Evolutionary conservation across 2,888 invertebrate genomes (phyloP).

Genomic region (Oxytorus armatus): DNA sequence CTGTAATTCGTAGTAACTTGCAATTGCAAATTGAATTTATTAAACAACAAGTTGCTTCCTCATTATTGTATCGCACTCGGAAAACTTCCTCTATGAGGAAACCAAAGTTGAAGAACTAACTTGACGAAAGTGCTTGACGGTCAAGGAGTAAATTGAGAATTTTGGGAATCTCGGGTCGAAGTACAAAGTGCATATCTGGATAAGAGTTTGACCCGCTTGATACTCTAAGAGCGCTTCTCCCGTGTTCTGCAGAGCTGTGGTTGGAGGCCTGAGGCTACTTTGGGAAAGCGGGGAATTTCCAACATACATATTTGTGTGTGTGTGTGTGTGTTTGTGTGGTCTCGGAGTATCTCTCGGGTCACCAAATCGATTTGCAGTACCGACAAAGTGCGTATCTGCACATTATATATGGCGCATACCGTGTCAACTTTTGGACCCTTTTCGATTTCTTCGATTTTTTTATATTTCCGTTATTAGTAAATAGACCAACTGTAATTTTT

Average conservation of each 20-base stretch:
- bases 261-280: not conserved
- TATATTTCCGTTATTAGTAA: too few relatives aligned
- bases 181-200: constrained; percentile 31
- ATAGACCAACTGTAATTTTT: too few relatives aligned
- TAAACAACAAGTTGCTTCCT: too few relatives aligned
- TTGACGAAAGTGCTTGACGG: too few relatives aligned
- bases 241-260: not conserved
- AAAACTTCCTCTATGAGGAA: too few relatives aligned
- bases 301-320: constrained; percentile 36
- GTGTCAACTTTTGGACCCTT: too few relatives aligned
- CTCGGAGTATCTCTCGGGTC: constrained; percentile 26
- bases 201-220: constrained; percentile 8
- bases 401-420: not conserved
- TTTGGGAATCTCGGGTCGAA: constrained; percentile 6
- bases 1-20: too few relatives aligned
- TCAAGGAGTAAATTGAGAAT: constrained; percentile 48
- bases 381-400: not conserved
- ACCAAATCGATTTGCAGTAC: constrained; percentile 42
- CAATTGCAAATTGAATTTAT: too few relatives aligned
- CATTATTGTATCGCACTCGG: too few relatives aligned
- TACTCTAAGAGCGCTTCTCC: not conserved
- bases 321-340: constrained; percentile 28
- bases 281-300: constrained; percentile 17
- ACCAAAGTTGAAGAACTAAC: too few relatives aligned
- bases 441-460: too few relatives aligned